These are phyloP conservation scores for Physeter macrocephalus DNA, from an alignment of 2,113 vertebrate genomes.

Conservation along the genomic window DNA sequence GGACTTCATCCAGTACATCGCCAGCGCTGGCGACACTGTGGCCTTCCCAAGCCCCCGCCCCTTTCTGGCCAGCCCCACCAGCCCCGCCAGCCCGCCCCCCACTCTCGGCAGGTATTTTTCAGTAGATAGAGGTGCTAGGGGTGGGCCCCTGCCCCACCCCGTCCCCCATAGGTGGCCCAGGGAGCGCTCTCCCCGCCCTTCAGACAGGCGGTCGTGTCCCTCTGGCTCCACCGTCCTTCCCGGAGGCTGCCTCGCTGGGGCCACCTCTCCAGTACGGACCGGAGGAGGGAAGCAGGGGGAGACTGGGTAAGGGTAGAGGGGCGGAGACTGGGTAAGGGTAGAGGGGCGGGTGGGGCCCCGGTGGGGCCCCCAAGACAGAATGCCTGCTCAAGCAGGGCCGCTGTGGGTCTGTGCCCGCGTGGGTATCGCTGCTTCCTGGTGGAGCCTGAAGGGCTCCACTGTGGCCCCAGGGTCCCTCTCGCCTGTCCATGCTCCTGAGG, in stretches of 20 bases:
- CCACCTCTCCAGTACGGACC: background rate
- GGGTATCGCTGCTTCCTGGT: background rate
- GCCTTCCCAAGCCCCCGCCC: conserved; percentile 81
- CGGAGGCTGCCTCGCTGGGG: background rate
- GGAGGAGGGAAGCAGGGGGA: conserved; percentile 32
- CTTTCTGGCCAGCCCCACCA: conserved; percentile 80
- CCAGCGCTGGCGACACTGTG: conserved; percentile 83
- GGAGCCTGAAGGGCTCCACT: background rate
- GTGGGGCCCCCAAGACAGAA: background rate
- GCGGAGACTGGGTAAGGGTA: conserved; percentile 46
- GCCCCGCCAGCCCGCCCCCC: conserved; percentile 87
- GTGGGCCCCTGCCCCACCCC: conserved; percentile 33
- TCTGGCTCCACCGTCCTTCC: background rate
- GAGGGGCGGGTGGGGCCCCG: no score
- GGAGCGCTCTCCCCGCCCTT: background rate
- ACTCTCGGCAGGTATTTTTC: conserved; percentile 99
- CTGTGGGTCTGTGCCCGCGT: background rate
- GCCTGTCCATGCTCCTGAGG: background rate
- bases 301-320: conserved; percentile 45
- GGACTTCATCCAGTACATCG: conserved; percentile 96
- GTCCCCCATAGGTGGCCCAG: background rate
- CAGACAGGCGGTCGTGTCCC: background rate
- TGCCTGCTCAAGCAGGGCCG: background rate
- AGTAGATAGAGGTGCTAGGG: conserved; percentile 78
- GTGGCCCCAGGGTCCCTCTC: background rate